Percentiles rank a stretch among this genome's conserved stretches.
These are phyloP conservation scores for Sympetrum striolatum DNA, from an alignment of 2,888 invertebrate species.

Conservation along the genomic window DNA sequence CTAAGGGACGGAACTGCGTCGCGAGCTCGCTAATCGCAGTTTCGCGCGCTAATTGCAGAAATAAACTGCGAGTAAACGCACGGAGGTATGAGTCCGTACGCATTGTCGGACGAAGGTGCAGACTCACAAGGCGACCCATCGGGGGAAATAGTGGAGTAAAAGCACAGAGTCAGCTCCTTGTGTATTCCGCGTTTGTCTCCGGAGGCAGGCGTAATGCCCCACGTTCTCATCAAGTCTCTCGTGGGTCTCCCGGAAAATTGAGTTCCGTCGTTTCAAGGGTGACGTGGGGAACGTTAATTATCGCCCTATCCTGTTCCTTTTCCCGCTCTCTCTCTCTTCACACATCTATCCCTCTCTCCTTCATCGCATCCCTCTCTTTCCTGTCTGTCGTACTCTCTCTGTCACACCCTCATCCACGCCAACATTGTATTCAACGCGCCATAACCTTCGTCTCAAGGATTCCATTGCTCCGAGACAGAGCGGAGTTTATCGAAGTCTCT, in stretches of 20 bases:
- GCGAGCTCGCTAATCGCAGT: not conserved
- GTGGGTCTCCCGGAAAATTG: slow-evolving; percentile 36
- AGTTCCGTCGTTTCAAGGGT: slow-evolving; percentile 36
- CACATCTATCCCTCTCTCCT: not conserved
- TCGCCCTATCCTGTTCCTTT: slow-evolving; percentile 4
- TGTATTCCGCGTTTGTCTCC: slow-evolving; percentile 38
- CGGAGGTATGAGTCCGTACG: not conserved
- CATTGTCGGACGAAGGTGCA: not conserved
- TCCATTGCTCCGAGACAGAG: not conserved
- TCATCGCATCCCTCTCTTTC: not conserved
- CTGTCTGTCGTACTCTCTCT: not conserved
- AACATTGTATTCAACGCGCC: not conserved
- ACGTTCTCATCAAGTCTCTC: slow-evolving; percentile 18
- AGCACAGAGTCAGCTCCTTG: slow-evolving; percentile 28
- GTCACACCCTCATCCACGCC: not conserved
- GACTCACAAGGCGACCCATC: not conserved
- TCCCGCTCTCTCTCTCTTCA: not conserved
- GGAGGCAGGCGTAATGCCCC: slow-evolving; percentile 31
- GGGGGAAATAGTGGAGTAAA: not conserved
- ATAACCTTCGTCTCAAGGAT: not conserved
- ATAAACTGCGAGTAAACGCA: not conserved
- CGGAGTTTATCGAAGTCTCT: not conserved
- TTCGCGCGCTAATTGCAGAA: not conserved
- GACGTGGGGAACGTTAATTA: slow-evolving; percentile 42
- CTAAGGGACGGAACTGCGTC: not conserved